phyloP scores from a whole-genome alignment of 2,888 invertebrate genomes.

The Aphrophora alni region DNA sequence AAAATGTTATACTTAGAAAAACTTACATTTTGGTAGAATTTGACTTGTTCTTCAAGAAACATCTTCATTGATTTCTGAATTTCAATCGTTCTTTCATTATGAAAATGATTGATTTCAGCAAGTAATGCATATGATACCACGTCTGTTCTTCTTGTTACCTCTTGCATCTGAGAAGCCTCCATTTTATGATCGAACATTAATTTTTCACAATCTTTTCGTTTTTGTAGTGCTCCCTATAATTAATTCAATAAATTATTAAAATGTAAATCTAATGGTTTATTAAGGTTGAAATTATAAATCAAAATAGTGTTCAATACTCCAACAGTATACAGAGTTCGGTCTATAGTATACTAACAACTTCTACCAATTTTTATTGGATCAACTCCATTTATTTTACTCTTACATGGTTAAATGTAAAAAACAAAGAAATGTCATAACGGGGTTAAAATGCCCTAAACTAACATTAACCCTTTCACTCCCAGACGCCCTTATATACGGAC shows the following conservation, averaged over 20 bases:
- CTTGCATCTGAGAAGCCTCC: constrained; percentile 79
- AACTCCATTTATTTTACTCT: too few species aligned
- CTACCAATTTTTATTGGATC: too few species aligned
- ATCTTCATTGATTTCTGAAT: constrained; percentile 84
- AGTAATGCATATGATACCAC: constrained; percentile 91
- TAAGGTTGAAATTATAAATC: too few species aligned
- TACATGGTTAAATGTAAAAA: too few species aligned
- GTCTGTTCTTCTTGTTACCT: constrained; percentile 84
- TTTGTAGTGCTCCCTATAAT: constrained; percentile 75
- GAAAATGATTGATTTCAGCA: constrained; percentile 95
- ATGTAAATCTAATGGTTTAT: too few species aligned
- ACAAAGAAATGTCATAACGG: too few species aligned
- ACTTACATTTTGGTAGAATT: constrained; percentile 79
- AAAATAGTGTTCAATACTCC: background rate
- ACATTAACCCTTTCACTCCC: too few species aligned
- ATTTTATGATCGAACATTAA: constrained; percentile 81
- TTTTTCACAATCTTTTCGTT: constrained; percentile 87
- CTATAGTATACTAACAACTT: too few species aligned
- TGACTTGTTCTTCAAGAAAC: constrained; percentile 87
- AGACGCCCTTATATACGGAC: too few species aligned
- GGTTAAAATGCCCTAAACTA: too few species aligned
- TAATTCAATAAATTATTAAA: constrained; percentile 12
- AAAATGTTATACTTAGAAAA: too few species aligned
- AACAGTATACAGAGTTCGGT: background rate
- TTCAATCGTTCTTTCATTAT: constrained; percentile 83